phyloP scores from a whole-genome alignment of 2,888 invertebrate species.

The Papilio gigon region DNA sequence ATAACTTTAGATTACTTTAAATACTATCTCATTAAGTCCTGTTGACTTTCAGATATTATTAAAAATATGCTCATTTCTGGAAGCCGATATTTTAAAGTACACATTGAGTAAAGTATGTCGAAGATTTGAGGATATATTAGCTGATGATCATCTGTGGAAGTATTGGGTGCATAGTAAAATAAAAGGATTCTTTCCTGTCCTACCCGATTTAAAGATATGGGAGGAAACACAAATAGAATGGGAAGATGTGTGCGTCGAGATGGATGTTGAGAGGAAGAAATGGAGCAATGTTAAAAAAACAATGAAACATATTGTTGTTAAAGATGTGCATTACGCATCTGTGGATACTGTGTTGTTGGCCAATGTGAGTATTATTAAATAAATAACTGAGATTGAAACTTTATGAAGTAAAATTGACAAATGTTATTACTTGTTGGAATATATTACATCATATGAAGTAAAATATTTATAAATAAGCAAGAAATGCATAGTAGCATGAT shows the following conservation, averaged over 20 bases:
- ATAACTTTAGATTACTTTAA: no score
- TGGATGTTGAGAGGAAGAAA: slow-evolving; percentile 81
- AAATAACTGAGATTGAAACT: not conserved
- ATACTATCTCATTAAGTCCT: no score
- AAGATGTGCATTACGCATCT: slow-evolving; percentile 82
- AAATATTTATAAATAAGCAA: no score
- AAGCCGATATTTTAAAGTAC: slow-evolving; percentile 79
- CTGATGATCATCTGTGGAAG: slow-evolving; percentile 82
- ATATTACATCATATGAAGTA: no score
- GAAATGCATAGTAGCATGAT: no score
- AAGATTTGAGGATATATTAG: slow-evolving; percentile 80
- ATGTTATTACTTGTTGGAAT: no score
- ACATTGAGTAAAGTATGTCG: slow-evolving; percentile 81
- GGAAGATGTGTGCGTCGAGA: slow-evolving; percentile 82
- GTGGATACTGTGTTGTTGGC: slow-evolving; percentile 82
- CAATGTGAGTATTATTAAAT: slow-evolving; percentile 69
- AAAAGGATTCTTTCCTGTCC: slow-evolving; percentile 66
- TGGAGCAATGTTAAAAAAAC: slow-evolving; percentile 78
- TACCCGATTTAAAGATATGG: slow-evolving; percentile 65
- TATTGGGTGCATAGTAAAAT: slow-evolving; percentile 75
- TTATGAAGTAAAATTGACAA: slow-evolving; percentile 21
- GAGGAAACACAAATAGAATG: slow-evolving; percentile 76
- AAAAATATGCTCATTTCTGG: slow-evolving; percentile 83
- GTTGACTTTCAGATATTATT: slow-evolving; percentile 79
- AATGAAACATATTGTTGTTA: slow-evolving; percentile 75